Evolutionary conservation across 2,113 vertebrate genomes (phyloP), one percentile per base, ranked within the genome.

Genomic region (Limnothrissa miodon): DNA sequence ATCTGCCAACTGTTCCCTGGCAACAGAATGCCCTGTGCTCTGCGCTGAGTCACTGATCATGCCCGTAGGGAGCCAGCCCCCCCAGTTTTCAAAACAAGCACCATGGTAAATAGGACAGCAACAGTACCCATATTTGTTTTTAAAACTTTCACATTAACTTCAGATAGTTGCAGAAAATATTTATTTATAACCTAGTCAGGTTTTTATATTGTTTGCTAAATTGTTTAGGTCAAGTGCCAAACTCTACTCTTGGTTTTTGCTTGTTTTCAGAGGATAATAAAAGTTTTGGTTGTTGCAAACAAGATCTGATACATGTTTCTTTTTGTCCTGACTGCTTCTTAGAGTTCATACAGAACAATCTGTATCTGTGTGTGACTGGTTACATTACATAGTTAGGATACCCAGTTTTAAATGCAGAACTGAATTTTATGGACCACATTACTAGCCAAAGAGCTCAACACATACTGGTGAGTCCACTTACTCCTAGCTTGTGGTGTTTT

Each of bases 1-100:
- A 29, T 86, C 87, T 90, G 85, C 86, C 88, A 87, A 89, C 89
- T 44, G 89, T 86, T 81, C 74, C 90, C 79, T 81, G 39, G 89
- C 86, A 90, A 89, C 89, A 78, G 7, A 29, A 42, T 33, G 46
- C 53, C 39, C 48, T 1, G 44, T 39, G 66, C 85, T 82, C 66
- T 84, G 84, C 39, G n/a, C 80, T 70, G 86, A 90, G 87, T 88
- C 85, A 81, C 79, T 78, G 45, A 15, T 79, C 45, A 19, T 81
- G 29, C 82, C 84, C 86, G 83, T 80, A 9, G 86, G 82, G 86
- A 81, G 44, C 83, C 74, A 29, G 83, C 33, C 81, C 79, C 15
- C 59, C 59, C n/a, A 66, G 59, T 66, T 66, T 25, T 29, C n/a
- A 25, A 66, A 29, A 74, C 66, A 74, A 74, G 29, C 66, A 39